Base-by-base conservation (phyloP, 2,888 invertebrate genomes). In the Byasa hedistus region DNA sequence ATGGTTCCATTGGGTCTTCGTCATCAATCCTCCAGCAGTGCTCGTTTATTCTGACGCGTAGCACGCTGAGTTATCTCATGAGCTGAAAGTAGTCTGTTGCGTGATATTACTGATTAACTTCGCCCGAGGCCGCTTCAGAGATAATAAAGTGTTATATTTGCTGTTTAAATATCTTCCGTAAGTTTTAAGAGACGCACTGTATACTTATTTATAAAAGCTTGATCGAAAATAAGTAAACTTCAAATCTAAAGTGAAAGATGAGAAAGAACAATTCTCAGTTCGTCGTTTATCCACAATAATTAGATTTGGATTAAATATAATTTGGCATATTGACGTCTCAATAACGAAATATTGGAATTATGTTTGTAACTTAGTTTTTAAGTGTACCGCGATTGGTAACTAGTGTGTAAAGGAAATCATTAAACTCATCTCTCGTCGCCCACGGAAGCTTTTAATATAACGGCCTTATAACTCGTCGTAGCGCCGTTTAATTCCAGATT, bases 101-200 rank as follows among this genome's bases (percentile, higher is more conserved):
- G 82, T 81, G 81, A 79, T 79, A 71, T 69, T 71, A 71, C 77
- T 83, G 81, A 85, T 84, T 81, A 81, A 79, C 82, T 81, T 80
- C 32, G 81, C 84, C 79, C 61, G 74, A 67, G 80, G 86, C 83
- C 69, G 69, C 68, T 67, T 73, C 22, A 27, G 63, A 32, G 7
- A 32, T 32, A 32, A 32, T 32, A 8, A 32, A 32, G 32, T 10
- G 0, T 10, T 32, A 32, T 32, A 32, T 32, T 32, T 10, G 32
- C 7, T 10, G 32, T 10, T 7, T 32, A 32, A 32, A 32, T 32
- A 32, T 32, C 10, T 32, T 10, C 10, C 10, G 32, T 32, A 32
- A 10, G 7, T 32, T 1, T 10, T 32, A 10, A 32, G 32, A 32
- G 0, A 5, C 10, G 10, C 8, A 10, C 1, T 8, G 32, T 32